Conservation (phyloP, 2,888 invertebrate species). For the Teleogryllus oceanicus region DNA sequence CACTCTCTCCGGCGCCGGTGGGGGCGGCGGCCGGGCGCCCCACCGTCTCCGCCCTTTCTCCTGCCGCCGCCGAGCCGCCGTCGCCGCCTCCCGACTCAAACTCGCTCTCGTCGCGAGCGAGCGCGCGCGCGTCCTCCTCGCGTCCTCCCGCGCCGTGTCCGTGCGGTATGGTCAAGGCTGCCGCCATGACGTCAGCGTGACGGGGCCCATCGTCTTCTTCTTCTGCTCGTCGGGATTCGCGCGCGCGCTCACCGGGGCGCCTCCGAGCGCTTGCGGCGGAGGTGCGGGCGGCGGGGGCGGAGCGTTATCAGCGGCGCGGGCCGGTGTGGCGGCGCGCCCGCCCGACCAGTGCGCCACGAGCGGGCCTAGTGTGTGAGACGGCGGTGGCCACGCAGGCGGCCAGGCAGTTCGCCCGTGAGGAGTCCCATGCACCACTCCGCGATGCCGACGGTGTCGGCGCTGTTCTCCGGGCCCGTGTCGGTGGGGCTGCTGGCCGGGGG, state of each 20-base stretch:
- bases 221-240: no score
- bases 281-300: neutral
- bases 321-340: neutral
- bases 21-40: no score
- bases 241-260: neutral
- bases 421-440: neutral
- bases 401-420: no score
- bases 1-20: neutral
- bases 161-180: conserved; percentile 18
- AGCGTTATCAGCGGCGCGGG: neutral
- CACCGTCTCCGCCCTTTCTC: neutral
- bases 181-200: neutral
- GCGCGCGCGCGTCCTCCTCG: neutral
- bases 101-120: neutral
- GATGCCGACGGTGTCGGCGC: conserved; percentile 31
- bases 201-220: neutral
- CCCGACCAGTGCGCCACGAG: neutral
- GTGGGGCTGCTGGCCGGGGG: conserved; percentile 65
- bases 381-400: neutral
- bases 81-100: neutral
- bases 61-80: neutral
- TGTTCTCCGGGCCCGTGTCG: conserved; percentile 52
- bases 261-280: neutral
- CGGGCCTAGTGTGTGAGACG: neutral
- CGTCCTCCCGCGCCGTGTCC: neutral